These are phyloP conservation scores for Protaetia brevitarsis DNA, from an alignment of 1,140 invertebrate genomes.

Conservation along the genomic window DNA sequence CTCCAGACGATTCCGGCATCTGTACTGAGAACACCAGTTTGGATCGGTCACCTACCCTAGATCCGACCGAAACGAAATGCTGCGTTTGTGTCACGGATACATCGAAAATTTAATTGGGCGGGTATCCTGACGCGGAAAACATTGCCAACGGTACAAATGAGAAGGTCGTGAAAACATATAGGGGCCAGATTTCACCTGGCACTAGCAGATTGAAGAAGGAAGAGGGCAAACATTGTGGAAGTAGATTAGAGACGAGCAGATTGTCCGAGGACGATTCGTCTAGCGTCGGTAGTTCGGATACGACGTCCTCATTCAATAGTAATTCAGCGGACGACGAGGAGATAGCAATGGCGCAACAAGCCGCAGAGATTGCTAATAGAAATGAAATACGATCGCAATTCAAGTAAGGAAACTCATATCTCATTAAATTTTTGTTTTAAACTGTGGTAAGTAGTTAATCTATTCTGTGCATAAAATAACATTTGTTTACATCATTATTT, in stretches of 20 bases:
- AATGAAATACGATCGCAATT: constrained; percentile 80
- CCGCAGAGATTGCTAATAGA: constrained; percentile 76
- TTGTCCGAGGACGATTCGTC: constrained; percentile 33
- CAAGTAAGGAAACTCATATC: too few species aligned
- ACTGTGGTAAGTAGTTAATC: too few species aligned
- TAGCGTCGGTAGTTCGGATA: constrained; percentile 42
- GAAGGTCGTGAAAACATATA: neutral
- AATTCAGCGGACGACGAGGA: constrained; percentile 87
- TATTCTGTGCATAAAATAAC: too few species aligned
- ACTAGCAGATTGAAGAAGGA: neutral
- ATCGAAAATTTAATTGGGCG: neutral
- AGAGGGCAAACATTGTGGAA: neutral
- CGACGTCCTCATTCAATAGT: constrained; percentile 75
- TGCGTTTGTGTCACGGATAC: constrained; percentile 26
- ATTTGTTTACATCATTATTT: too few species aligned
- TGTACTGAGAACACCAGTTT: constrained; percentile 71
- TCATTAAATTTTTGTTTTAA: neutral
- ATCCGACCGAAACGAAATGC: constrained; percentile 34
- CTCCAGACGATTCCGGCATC: constrained; percentile 65
- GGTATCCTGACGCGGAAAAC: neutral
- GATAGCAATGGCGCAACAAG: constrained; percentile 81
- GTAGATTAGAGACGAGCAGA: neutral
- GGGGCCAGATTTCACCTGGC: constrained; percentile 8
- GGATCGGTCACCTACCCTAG: constrained; percentile 58
- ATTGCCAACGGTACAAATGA: neutral